A percentile compares a stretch with the other conserved stretches of the same genome.
Conservation (phyloP, 1,140 invertebrate species). For the Cecropterus lyciades region DNA sequence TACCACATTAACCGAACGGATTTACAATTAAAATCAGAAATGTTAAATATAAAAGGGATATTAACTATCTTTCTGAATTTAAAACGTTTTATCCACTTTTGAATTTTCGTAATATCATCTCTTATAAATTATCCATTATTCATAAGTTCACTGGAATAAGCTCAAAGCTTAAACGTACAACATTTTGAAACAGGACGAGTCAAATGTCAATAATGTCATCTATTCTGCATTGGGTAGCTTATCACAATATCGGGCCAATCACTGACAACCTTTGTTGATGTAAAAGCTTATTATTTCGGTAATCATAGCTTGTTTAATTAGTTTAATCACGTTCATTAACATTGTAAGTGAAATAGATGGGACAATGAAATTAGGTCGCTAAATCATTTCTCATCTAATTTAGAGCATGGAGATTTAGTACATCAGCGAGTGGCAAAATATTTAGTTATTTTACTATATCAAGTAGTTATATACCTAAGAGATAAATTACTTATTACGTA, state of each 20-base stretch:
- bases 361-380: constrained; percentile 34
- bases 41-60: background rate
- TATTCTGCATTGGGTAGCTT: constrained; percentile 29
- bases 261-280: constrained; percentile 26
- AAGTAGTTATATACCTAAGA: too few species aligned
- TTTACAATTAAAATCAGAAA: background rate
- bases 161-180: background rate
- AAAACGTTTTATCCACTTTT: constrained; percentile 6
- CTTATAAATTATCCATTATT: constrained; percentile 1
- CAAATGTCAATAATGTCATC: constrained; percentile 28
- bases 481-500: too few species aligned
- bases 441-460: too few species aligned
- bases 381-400: constrained; percentile 28
- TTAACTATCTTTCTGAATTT: background rate
- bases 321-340: constrained; percentile 33
- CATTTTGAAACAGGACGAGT: constrained; percentile 3
- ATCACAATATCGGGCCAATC: constrained; percentile 28
- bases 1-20: background rate
- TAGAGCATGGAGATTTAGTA: background rate
- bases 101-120: background rate
- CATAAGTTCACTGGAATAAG: background rate
- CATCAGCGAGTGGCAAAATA: background rate
- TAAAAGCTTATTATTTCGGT: constrained; percentile 32
- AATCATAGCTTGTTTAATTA: constrained; percentile 30
- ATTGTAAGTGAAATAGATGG: constrained; percentile 26